These are phyloP conservation scores for Oegoconia quadripuncta DNA, from an alignment of 2,888 invertebrate species.

Conservation along the genomic window DNA sequence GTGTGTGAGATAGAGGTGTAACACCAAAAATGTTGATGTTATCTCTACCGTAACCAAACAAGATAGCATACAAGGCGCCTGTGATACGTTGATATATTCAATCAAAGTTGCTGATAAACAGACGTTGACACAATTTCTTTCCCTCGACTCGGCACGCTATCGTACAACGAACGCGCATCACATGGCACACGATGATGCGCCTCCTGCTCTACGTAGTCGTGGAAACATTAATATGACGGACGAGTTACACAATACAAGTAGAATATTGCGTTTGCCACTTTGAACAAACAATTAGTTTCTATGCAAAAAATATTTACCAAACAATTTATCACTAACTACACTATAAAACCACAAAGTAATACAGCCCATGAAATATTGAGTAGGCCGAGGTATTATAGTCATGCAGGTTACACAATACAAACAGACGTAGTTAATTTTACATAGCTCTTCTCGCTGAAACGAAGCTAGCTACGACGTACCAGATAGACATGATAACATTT, in stretches of 20 bases:
- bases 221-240: constrained; percentile 4
- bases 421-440: too few relatives aligned
- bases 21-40: constrained; percentile 57
- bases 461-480: background rate
- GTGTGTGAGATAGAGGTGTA: constrained; percentile 50
- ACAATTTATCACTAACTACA: background rate
- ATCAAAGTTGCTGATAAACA: constrained; percentile 65
- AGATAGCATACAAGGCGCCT: constrained; percentile 61
- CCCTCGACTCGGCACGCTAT: constrained; percentile 26
- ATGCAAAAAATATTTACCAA: background rate
- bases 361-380: too few relatives aligned
- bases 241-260: constrained; percentile 6
- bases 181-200: background rate
- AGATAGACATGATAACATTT: background rate
- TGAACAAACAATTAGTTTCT: background rate
- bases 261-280: background rate
- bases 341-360: too few relatives aligned
- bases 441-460: too few relatives aligned
- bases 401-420: too few relatives aligned
- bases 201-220: constrained; percentile 5
- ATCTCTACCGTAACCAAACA: constrained; percentile 61
- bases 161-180: constrained; percentile 22
- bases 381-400: too few relatives aligned
- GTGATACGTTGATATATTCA: constrained; percentile 49
- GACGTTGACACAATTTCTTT: constrained; percentile 59